phyloP scores from a whole-genome alignment of 2,888 invertebrate species.

The Pristionchus entomophagus region DNA sequence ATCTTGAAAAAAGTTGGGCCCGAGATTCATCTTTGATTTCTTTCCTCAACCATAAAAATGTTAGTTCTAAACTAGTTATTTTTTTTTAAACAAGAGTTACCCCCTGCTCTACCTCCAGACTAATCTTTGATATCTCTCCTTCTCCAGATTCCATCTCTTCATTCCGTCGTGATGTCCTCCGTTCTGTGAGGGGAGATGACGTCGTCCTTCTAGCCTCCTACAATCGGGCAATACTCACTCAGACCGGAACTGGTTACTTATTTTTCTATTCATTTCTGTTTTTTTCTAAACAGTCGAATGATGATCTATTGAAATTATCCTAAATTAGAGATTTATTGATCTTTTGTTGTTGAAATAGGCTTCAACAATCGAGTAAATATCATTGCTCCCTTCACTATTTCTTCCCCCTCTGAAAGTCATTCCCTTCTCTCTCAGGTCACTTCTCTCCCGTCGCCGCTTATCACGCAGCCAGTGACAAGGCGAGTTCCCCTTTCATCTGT shows the following conservation, averaged over 20 bases:
- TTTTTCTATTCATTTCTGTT: too few species aligned
- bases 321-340: too few species aligned
- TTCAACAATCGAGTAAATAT: too few species aligned
- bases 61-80: too few species aligned
- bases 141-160: slow-evolving; percentile 55
- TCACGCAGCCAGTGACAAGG: slow-evolving; percentile 73
- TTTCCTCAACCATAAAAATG: slow-evolving; percentile 48
- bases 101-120: too few species aligned
- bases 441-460: slow-evolving; percentile 77
- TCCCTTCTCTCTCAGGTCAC: slow-evolving; percentile 59
- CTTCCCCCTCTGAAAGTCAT: not conserved
- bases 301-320: too few species aligned
- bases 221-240: slow-evolving; percentile 74
- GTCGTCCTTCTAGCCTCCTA: slow-evolving; percentile 75
- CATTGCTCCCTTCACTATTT: not conserved
- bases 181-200: slow-evolving; percentile 64
- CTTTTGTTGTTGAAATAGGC: too few species aligned
- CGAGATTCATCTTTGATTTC: not conserved
- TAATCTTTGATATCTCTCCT: not conserved
- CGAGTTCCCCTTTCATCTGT: too few species aligned
- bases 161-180: slow-evolving; percentile 56
- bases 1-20: not conserved
- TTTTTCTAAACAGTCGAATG: too few species aligned
- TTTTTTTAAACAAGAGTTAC: too few species aligned
- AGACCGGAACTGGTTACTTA: slow-evolving; percentile 76